phyloP scores from a whole-genome alignment of 2,888 invertebrate species.

The Drosophila niveifrons region DNA sequence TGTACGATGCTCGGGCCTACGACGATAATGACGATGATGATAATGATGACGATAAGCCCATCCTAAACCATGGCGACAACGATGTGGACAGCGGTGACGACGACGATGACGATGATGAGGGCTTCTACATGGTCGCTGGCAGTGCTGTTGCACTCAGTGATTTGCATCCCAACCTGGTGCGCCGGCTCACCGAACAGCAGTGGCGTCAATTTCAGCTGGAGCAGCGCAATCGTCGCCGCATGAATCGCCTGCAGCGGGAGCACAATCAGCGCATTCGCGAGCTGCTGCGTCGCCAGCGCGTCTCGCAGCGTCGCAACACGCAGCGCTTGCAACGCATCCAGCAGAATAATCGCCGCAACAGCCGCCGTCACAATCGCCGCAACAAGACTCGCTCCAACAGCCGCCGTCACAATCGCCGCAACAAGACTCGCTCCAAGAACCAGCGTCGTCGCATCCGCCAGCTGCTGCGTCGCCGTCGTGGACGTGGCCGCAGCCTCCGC shows the following conservation, averaged over 20 bases:
- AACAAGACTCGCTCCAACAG: conserved; percentile 43
- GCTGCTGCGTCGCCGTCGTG: conserved; percentile 53
- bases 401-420: conserved; percentile 54
- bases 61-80: conserved; percentile 13
- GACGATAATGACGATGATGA: conserved; percentile 26
- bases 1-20: conserved; percentile 11
- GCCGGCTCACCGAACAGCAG: conserved; percentile 54
- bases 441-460: conserved; percentile 58
- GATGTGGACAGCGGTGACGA: conserved; percentile 26
- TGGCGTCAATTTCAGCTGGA: conserved; percentile 67
- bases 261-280: conserved; percentile 59
- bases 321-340: conserved; percentile 49
- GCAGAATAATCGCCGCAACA: conserved; percentile 50
- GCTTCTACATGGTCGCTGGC: conserved; percentile 38
- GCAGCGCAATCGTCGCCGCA: conserved; percentile 66
- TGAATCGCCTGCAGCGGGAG: conserved; percentile 62
- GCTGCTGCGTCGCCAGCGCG: conserved; percentile 61
- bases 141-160: neutral
- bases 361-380: conserved; percentile 45
- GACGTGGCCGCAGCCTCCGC: conserved; percentile 39
- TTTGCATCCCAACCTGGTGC: conserved; percentile 11
- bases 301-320: conserved; percentile 49
- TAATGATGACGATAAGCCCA: conserved; percentile 27
- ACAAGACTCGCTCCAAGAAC: conserved; percentile 24
- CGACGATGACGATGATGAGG: conserved; percentile 20